Evolutionary conservation across 2,113 vertebrate genomes (phyloP), one percentile per base, ranked within the genome.

Genomic region (Cyphomyrus plagiostoma): DNA sequence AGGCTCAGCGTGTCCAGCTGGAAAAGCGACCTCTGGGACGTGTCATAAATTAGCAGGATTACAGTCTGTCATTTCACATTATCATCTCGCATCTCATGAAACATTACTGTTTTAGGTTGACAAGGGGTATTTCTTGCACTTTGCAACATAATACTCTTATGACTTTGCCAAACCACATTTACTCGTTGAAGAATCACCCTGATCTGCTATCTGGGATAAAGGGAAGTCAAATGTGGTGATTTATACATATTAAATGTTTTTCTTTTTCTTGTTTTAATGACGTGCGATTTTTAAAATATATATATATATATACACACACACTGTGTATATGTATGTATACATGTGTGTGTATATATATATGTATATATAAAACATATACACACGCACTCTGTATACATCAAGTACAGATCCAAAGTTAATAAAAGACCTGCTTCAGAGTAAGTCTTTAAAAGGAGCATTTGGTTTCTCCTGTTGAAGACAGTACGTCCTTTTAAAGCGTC

Each of bases 1-100:
- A 88, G 35, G 49, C 56, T 45, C 9, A n/a, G 87, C 4, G 0
- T 46, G 35, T 17, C 53, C 53, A 88, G 39, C 86, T 62, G 87
- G 87, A 21, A 66, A 88, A 45, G 39, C 19, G 1, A 15, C 15
- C 10, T 88, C 39, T 23, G 53, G 48, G 87, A 88, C 15, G 30
- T 45, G 53, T 66, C 53, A n/a, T 66, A 88, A 88, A 88, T 88
- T 58, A 88, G 53, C 39, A 66, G 62, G 87, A 66, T 66, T 66
- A 66, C 56, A 45, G 19, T 62, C 53, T 88, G 87, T 46, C 56
- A 58, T 45, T 88, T 88, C 53, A 62, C 87, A 62, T 88, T 66
- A 58, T 88, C 42, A 66, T 66, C 86, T 58, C 53, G 26, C 49
- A 4, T 87, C 56, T 88, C 42, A 66, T 48, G 87, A 66, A 66